Evolutionary conservation across 2,888 invertebrate genomes (phyloP), one percentile per base, ranked within the genome.

Genomic region (Andrena bicolor): DNA sequence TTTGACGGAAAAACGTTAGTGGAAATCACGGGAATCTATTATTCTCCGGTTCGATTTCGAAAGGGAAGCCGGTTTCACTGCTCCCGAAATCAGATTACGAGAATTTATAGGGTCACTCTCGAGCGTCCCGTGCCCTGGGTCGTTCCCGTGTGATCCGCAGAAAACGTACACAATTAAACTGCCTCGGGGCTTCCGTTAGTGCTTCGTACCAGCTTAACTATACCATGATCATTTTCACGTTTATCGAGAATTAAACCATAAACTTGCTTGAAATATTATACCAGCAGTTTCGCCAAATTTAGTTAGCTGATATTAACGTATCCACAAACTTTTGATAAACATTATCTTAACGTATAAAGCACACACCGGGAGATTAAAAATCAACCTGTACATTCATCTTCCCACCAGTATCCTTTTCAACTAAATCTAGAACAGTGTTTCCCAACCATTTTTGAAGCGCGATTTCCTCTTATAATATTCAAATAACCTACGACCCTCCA

Each of bases 81-180:
- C 85, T 88, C 86, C 80, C 82, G 88, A 90, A 91, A 91, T 91
- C 90, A 91, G 91, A 91, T 91, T 91, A 91, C 86, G 77, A 83
- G 88, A 91, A 91, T 91, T 91, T 91, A 91, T 91, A 88, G 91
- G 88, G 91, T 88, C 90, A 90, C 90, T 90, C 86, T 86, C 58
- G 73, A 80, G 48, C 63, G 56, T 56, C 70, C 77, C 28, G 49
- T 49, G 63, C 28, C 66, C 51, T 20, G 65, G 64, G 76, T 76
- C 81, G 76, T 74, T 87, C 80, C 85, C 86, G 82, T 75, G 86
- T 85, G 87, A 88, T 84, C 76, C 74, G 48, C 75, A 81, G 85
- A 76, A 86, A 86, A 84, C 84, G 79, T 80, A 83, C 76, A 83
- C 89, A 90, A 88, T 87, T 89, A 89, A 87, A 83, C 77, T 53